These are phyloP conservation scores for Notolabrus celidotus DNA, from an alignment of 2,797 vertebrate species.

Conservation along the genomic window DNA sequence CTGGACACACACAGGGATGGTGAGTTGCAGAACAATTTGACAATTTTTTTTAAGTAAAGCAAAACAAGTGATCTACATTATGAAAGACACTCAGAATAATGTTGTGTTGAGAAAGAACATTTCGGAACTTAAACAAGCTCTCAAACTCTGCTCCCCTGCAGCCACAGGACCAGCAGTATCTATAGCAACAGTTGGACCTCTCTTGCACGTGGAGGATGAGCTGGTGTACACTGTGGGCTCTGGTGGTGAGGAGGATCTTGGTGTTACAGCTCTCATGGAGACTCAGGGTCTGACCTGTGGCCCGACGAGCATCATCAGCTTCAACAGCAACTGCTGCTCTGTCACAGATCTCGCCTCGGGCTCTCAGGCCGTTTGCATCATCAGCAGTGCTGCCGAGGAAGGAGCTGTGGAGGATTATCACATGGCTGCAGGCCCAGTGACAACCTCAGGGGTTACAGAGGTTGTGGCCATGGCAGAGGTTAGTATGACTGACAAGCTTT, in stretches of 20 bases:
- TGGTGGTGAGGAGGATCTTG: constrained; percentile 83
- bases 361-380: constrained; percentile 88
- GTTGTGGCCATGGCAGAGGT: constrained; percentile 91
- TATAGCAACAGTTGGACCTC: constrained; percentile 40
- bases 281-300: constrained; percentile 79
- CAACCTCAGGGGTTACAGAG: constrained; percentile 79
- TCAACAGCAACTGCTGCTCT: constrained; percentile 92
- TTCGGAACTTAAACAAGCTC: background rate
- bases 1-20: constrained; percentile 86
- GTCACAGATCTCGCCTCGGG: constrained; percentile 88
- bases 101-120: background rate
- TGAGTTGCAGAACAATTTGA: constrained; percentile 42
- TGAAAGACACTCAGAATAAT: background rate
- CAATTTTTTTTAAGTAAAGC: constrained; percentile 20
- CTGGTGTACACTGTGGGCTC: constrained; percentile 87
- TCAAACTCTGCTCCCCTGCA: constrained; percentile 65
- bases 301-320: constrained; percentile 94
- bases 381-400: constrained; percentile 89
- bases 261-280: constrained; percentile 88
- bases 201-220: constrained; percentile 85
- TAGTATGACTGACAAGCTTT: constrained; percentile 50
- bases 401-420: constrained; percentile 81
- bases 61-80: constrained; percentile 10
- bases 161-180: constrained; percentile 81
- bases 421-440: constrained; percentile 60